These are phyloP conservation scores for Heteromyza rotundicornis DNA, from an alignment of 2,888 invertebrate genomes.

Conservation along the genomic window DNA sequence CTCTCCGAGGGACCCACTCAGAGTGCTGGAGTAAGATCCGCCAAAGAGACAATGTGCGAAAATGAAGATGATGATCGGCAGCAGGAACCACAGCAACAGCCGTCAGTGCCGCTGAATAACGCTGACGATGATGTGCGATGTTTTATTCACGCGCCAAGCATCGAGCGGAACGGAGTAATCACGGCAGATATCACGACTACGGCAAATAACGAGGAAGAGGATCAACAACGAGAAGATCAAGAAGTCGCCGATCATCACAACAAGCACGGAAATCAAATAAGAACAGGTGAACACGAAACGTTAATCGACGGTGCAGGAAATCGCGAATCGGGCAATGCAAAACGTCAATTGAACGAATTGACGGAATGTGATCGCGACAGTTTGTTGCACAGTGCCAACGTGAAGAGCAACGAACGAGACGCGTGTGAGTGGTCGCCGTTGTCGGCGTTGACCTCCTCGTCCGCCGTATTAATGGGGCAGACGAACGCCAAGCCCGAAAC, in stretches of 20 bases:
- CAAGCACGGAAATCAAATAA: slow-evolving; percentile 14
- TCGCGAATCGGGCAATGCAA: slow-evolving; percentile 2
- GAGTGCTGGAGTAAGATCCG: slow-evolving; percentile 13
- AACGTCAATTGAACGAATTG: slow-evolving; percentile 33
- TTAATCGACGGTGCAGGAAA: not conserved
- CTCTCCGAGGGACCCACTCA: not conserved
- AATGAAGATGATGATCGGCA: no score
- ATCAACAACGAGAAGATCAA: slow-evolving; percentile 24
- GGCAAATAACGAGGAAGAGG: slow-evolving; percentile 16
- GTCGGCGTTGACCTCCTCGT: not conserved
- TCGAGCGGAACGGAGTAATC: slow-evolving; percentile 37
- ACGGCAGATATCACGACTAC: slow-evolving; percentile 17
- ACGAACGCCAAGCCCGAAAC: slow-evolving; percentile 46
- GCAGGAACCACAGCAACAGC: slow-evolving; percentile 16
- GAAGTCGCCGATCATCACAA: slow-evolving; percentile 15
- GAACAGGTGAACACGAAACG: not conserved
- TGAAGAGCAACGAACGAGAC: slow-evolving; percentile 2
- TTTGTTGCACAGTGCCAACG: slow-evolving; percentile 25
- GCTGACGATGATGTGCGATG: slow-evolving; percentile 23
- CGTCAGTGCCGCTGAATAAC: slow-evolving; percentile 19
- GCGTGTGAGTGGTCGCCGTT: slow-evolving; percentile 32
- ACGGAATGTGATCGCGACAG: slow-evolving; percentile 47
- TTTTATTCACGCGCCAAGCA: slow-evolving; percentile 47
- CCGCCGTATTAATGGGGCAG: slow-evolving; percentile 45
- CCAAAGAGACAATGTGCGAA: slow-evolving; percentile 3